These are phyloP conservation scores for Pocillopora grandis DNA, from an alignment of 92 coral and sea anemone genomes.

Conservation along the genomic window DNA sequence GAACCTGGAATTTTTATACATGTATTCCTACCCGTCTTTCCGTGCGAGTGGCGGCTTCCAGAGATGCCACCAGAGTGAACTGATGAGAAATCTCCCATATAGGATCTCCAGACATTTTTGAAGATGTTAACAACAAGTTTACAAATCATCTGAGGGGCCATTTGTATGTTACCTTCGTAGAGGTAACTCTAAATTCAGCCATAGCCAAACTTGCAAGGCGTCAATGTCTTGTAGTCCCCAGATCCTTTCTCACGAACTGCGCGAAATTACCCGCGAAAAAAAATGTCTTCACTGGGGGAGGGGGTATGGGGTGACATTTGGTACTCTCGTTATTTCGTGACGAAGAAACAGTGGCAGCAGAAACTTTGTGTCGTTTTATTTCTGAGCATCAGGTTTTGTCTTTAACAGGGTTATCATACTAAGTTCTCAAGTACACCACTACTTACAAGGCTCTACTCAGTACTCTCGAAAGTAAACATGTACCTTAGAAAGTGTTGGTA, in stretches of 20 bases:
- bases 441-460: too few relatives aligned
- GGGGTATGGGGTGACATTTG: too few relatives aligned
- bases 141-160: not conserved
- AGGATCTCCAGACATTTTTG: slow-evolving; percentile 24
- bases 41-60: slow-evolving; percentile 44
- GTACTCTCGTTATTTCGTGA: too few relatives aligned
- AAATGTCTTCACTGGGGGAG: too few relatives aligned
- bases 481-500: too few relatives aligned
- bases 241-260: not conserved
- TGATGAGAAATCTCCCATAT: slow-evolving; percentile 35
- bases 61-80: slow-evolving; percentile 18
- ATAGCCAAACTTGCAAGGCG: slow-evolving; percentile 46
- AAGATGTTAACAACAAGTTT: not conserved
- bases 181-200: not conserved
- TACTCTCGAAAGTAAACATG: too few relatives aligned
- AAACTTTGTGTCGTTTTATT: too few relatives aligned
- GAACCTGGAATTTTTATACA: not conserved
- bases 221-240: slow-evolving; percentile 31
- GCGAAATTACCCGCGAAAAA: not conserved
- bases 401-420: too few relatives aligned
- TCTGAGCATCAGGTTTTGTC: too few relatives aligned
- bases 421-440: too few relatives aligned
- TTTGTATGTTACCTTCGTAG: not conserved
- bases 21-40: slow-evolving; percentile 57
- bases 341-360: too few relatives aligned